phyloP scores from a whole-genome alignment of 2,797 vertebrate species.

The Rhabdophis nuchalis region DNA sequence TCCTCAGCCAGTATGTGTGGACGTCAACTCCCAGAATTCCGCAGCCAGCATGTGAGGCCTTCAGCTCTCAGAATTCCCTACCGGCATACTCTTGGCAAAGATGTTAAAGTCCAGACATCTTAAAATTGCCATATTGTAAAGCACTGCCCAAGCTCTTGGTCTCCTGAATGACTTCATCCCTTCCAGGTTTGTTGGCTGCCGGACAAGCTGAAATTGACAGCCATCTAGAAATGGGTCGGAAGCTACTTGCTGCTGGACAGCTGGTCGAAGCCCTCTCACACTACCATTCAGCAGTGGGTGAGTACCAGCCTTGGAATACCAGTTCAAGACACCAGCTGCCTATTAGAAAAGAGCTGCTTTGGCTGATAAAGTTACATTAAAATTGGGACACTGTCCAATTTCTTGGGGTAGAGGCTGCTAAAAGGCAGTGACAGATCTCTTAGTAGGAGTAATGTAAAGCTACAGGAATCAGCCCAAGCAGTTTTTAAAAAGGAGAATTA shows the following conservation, averaged over 20 bases:
- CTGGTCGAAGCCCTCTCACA: constrained; percentile 83
- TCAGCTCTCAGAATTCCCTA: not conserved
- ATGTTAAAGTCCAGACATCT: not conserved
- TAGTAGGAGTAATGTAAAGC: not conserved
- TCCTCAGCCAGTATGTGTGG: too few relatives aligned
- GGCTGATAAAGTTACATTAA: not conserved
- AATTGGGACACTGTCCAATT: not conserved
- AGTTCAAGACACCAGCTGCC: not conserved
- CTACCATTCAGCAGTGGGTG: constrained; percentile 86
- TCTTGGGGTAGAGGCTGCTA: not conserved
- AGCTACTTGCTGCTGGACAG: constrained; percentile 82
- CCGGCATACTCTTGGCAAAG: not conserved
- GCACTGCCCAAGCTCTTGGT: not conserved
- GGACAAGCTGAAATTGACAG: constrained; percentile 82
- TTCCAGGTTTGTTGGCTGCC: constrained; percentile 77
- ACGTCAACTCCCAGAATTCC: not conserved
- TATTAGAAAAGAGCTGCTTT: not conserved
- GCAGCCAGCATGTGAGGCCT: not conserved
- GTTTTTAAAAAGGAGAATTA: not conserved
- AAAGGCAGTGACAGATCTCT: not conserved
- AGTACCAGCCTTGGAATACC: constrained; percentile 42
- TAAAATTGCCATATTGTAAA: not conserved
- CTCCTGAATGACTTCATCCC: constrained; percentile 1
- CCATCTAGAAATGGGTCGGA: constrained; percentile 85
- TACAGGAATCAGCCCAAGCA: not conserved